These are phyloP conservation scores for Drosophila histrio DNA, from an alignment of 2,888 invertebrate genomes.

Conservation along the genomic window DNA sequence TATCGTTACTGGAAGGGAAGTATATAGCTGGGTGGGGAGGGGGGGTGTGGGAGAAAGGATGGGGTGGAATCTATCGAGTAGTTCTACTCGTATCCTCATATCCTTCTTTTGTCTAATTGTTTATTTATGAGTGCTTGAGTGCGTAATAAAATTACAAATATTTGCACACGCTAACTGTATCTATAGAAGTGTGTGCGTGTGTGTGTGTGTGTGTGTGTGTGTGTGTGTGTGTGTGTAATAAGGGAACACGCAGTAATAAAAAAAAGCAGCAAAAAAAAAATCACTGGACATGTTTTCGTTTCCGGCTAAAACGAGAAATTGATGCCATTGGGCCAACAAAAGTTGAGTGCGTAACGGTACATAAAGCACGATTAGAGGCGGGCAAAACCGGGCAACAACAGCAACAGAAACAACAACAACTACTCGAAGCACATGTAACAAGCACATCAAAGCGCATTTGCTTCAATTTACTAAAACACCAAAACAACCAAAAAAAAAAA, in stretches of 20 bases:
- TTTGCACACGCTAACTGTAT: conserved; percentile 64
- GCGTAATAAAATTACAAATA: conserved; percentile 82
- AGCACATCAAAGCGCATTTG: conserved; percentile 82
- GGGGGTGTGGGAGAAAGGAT: not conserved
- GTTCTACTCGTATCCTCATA: conserved; percentile 7
- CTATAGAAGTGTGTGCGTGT: not conserved
- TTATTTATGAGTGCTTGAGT: conserved; percentile 82
- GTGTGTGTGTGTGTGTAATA: conserved; percentile 1
- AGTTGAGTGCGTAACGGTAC: conserved; percentile 81
- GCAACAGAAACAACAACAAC: conserved; percentile 13
- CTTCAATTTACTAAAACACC: conserved; percentile 82
- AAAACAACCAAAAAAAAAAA: conserved; percentile 35
- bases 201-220: not conserved
- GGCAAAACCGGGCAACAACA: conserved; percentile 24
- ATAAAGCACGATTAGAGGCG: conserved; percentile 82
- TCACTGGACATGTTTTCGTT: conserved; percentile 71
- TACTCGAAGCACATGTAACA: conserved; percentile 68
- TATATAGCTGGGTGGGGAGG: not conserved
- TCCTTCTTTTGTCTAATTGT: conserved; percentile 77
- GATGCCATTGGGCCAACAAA: conserved; percentile 65
- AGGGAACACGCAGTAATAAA: not conserved
- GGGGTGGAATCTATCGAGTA: conserved; percentile 6
- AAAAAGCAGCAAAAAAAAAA: conserved; percentile 54
- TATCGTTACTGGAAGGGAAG: not conserved
- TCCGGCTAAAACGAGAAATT: conserved; percentile 38